phyloP scores from a whole-genome alignment of 2,113 vertebrate genomes.

The Guaruba guarouba region DNA sequence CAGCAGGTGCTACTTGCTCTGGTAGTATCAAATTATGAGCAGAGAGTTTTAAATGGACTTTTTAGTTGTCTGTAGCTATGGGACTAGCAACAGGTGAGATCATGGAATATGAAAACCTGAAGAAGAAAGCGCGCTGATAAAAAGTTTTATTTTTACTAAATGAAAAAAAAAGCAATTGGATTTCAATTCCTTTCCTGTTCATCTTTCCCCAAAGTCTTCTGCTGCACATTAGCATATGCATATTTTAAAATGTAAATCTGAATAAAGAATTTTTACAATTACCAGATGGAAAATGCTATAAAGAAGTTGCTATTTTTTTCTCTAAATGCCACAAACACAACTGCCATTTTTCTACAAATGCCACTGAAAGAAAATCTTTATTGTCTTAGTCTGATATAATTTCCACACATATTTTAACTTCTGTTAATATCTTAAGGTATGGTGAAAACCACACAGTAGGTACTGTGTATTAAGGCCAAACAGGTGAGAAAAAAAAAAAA shows the following conservation, averaged over 20 bases:
- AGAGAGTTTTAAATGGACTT: neutral
- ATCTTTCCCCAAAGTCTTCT: neutral
- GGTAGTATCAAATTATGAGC: neutral
- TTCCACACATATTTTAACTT: neutral
- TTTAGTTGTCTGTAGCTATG: neutral
- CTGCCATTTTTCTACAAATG: neutral
- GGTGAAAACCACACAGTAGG: neutral
- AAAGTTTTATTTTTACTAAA: neutral
- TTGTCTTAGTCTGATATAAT: neutral
- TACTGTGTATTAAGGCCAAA: neutral
- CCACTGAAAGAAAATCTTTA: neutral
- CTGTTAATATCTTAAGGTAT: neutral
- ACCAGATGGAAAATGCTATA: neutral
- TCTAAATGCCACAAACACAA: neutral
- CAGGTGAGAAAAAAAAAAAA: neutral
- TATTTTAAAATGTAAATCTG: neutral
- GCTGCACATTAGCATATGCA: neutral
- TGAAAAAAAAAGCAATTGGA: neutral
- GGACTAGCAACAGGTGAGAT: neutral
- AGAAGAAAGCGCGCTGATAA: neutral
- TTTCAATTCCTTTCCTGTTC: neutral
- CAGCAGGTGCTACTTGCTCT: constrained; percentile 11
- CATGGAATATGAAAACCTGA: neutral
- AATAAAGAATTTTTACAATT: neutral
- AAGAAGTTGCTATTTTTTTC: neutral